phyloP scores from a whole-genome alignment of 2,888 invertebrate species.

The Ornithoptera priamus region DNA sequence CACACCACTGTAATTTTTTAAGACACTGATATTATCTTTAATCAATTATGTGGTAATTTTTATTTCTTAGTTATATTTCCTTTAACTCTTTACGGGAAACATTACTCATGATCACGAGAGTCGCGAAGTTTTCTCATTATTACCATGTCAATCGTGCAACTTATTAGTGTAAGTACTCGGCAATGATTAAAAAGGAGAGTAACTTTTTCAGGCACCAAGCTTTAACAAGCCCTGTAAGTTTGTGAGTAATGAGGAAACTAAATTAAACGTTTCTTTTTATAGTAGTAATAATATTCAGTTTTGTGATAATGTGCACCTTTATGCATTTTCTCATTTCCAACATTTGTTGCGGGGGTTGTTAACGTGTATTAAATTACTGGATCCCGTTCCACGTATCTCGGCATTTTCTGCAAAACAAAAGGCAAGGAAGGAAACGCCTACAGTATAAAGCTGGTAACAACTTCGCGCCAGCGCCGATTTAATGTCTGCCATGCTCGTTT shows the following conservation, averaged over 20 bases:
- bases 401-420: constrained; percentile 31
- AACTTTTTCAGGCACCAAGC: neutral
- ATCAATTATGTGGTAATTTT: too few relatives aligned
- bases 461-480: constrained; percentile 28
- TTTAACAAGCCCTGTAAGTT: neutral
- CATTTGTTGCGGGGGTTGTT: constrained; percentile 35
- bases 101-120: neutral
- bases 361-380: constrained; percentile 45
- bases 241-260: neutral
- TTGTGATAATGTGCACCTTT: constrained; percentile 28
- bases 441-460: constrained; percentile 29
- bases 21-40: too few relatives aligned
- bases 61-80: neutral
- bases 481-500: constrained; percentile 29
- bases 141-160: constrained; percentile 4
- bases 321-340: constrained; percentile 37
- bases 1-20: too few relatives aligned
- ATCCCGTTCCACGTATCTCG: constrained; percentile 32
- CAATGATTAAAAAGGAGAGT: neutral
- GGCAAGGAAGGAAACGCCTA: constrained; percentile 32
- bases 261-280: neutral
- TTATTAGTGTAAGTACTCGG: constrained; percentile 1
- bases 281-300: neutral
- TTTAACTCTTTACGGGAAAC: neutral
- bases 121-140: constrained; percentile 3